These are phyloP conservation scores for Steinernema khuongi DNA, from an alignment of 1,140 invertebrate species.

Conservation along the genomic window DNA sequence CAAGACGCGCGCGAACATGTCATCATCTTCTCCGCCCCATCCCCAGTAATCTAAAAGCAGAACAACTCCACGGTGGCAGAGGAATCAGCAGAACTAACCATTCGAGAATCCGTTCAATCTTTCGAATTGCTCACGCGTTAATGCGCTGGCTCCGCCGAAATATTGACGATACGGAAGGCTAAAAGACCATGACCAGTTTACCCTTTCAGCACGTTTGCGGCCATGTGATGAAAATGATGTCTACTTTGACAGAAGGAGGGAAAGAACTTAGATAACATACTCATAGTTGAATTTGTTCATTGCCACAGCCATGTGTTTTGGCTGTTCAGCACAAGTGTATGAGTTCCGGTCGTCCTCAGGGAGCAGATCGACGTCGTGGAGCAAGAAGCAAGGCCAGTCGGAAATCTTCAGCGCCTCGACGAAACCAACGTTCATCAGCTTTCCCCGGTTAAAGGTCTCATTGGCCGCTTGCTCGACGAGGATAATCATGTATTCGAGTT, in stretches of 20 bases:
- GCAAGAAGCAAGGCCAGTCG: slow-evolving; percentile 73
- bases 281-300: slow-evolving; percentile 81
- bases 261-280: slow-evolving; percentile 62
- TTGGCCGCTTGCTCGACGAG: slow-evolving; percentile 73
- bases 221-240: background rate
- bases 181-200: slow-evolving; percentile 20
- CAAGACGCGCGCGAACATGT: slow-evolving; percentile 43
- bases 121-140: slow-evolving; percentile 67
- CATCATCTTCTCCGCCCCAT: slow-evolving; percentile 62
- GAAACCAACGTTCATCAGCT: slow-evolving; percentile 86
- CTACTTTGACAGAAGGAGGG: background rate
- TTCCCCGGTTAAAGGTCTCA: slow-evolving; percentile 77
- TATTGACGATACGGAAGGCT: slow-evolving; percentile 53
- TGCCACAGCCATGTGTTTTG: slow-evolving; percentile 77
- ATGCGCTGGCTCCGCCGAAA: slow-evolving; percentile 68
- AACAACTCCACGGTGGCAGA: too few relatives aligned
- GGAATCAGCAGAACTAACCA: too few relatives aligned
- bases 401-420: slow-evolving; percentile 51
- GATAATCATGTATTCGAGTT: slow-evolving; percentile 82
- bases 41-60: slow-evolving; percentile 82
- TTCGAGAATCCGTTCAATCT: slow-evolving; percentile 86
- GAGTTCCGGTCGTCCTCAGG: slow-evolving; percentile 81
- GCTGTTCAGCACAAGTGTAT: slow-evolving; percentile 82
- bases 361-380: slow-evolving; percentile 85
- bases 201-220: background rate